These are phyloP conservation scores for Tonatia bakeri DNA, from an alignment of 2,113 vertebrate genomes.

Conservation along the genomic window DNA sequence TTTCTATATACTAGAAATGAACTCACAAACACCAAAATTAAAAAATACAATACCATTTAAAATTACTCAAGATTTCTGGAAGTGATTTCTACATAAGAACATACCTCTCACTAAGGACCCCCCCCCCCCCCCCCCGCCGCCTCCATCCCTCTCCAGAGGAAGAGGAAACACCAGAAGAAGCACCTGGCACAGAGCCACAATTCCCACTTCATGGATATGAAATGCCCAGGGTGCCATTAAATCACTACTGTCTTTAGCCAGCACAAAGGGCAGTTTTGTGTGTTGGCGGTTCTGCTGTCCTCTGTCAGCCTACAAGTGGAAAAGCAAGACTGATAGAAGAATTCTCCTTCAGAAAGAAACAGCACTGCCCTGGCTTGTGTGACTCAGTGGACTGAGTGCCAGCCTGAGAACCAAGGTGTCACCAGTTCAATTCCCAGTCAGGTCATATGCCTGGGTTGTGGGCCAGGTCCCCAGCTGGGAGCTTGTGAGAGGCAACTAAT, in stretches of 20 bases:
- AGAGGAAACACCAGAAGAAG: not conserved
- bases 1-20: not conserved
- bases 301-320: not conserved
- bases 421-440: no score
- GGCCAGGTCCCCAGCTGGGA: no score
- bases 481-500: no score
- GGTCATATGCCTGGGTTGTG: no score
- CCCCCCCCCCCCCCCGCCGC: no score
- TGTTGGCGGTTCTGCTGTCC: not conserved
- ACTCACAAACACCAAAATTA: not conserved
- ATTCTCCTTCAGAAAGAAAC: not conserved
- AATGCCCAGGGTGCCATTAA: not conserved
- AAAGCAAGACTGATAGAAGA: not conserved
- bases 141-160: not conserved
- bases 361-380: not conserved
- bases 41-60: not conserved
- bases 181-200: not conserved
- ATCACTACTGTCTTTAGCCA: not conserved
- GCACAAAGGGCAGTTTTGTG: not conserved
- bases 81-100: not conserved
- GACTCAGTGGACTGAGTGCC: no score
- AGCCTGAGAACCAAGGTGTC: no score
- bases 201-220: not conserved
- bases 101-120: not conserved
- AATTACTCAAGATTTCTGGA: not conserved